These are phyloP conservation scores for Aplodontia rufa DNA, from an alignment of 2,113 vertebrate genomes.

Conservation along the genomic window DNA sequence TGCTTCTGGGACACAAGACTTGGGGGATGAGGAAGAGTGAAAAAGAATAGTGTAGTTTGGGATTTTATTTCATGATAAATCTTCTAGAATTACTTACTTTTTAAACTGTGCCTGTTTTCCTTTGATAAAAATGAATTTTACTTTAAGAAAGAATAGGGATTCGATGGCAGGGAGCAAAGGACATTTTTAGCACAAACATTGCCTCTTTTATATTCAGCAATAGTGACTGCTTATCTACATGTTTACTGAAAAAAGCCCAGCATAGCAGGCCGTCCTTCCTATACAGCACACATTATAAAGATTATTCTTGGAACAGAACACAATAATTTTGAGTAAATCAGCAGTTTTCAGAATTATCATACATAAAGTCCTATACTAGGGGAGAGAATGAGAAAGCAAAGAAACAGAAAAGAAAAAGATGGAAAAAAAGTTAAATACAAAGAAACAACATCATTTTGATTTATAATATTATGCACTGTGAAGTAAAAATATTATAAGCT, in stretches of 20 bases:
- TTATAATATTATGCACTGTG: background rate
- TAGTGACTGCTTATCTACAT: slow-evolving; percentile 55
- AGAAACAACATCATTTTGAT: background rate
- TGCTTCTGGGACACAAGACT: background rate
- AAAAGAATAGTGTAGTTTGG: background rate
- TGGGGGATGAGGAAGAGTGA: background rate
- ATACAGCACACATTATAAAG: slow-evolving; percentile 37
- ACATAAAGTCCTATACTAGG: slow-evolving; percentile 25
- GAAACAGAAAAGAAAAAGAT: slow-evolving; percentile 12
- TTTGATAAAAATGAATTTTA: slow-evolving; percentile 59
- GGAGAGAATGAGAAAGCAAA: background rate
- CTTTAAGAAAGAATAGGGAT: slow-evolving; percentile 20
- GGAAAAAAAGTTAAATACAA: background rate
- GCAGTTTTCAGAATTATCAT: slow-evolving; percentile 61
- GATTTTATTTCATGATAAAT: slow-evolving; percentile 5
- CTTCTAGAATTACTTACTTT: slow-evolving; percentile 29
- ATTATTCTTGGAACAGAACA: slow-evolving; percentile 60
- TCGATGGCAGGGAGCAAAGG: background rate
- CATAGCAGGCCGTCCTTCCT: slow-evolving; percentile 38
- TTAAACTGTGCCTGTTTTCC: slow-evolving; percentile 31
- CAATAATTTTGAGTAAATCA: slow-evolving; percentile 63
- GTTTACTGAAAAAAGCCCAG: slow-evolving; percentile 41
- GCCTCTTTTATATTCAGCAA: slow-evolving; percentile 52
- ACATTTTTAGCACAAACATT: background rate
- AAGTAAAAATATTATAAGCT: slow-evolving; percentile 5